Percentiles rank a stretch among this genome's conserved stretches.
Evolutionary conservation across 23 tunicate genomes (phyloP).

Genomic region (Phallusia fumigata): DNA sequence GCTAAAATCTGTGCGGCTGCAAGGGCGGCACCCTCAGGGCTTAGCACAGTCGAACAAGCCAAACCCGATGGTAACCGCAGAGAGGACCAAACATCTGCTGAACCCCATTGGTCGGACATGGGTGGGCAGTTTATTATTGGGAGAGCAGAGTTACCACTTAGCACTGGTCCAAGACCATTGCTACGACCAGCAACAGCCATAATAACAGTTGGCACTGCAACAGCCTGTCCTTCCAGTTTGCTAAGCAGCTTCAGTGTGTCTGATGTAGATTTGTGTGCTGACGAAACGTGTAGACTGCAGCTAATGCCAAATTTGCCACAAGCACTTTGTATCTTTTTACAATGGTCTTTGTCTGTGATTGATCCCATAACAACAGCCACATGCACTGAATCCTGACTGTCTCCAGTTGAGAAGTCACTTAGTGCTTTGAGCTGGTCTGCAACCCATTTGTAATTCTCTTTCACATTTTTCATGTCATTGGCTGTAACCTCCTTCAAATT

Average conservation of each 20-base stretch:
- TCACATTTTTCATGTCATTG: constrained; percentile 63
- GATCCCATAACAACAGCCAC: constrained; percentile 86
- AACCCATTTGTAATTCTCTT: constrained; percentile 86
- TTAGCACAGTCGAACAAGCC: constrained; percentile 72
- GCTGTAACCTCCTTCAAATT: constrained; percentile 54
- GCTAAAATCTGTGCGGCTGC: constrained; percentile 79
- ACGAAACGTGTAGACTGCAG: constrained; percentile 60
- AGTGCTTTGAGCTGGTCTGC: constrained; percentile 40
- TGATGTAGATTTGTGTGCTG: constrained; percentile 80
- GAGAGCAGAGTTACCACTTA: constrained; percentile 69
- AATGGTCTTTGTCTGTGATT: constrained; percentile 73
- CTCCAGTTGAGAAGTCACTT: background rate
- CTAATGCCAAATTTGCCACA: constrained; percentile 51
- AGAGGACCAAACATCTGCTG: constrained; percentile 90
- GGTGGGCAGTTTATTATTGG: constrained; percentile 96
- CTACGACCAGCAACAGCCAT: constrained; percentile 93
- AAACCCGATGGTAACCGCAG: constrained; percentile 87
- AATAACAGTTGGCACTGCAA: constrained; percentile 53
- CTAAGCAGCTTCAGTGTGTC: constrained; percentile 62
- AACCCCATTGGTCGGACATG: constrained; percentile 55
- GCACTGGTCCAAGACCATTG: constrained; percentile 91
- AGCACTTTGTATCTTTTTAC: constrained; percentile 56
- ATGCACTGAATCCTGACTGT: background rate
- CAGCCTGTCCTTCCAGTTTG: constrained; percentile 57
- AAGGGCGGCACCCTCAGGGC: constrained; percentile 71